Base-by-base conservation (phyloP, 2,888 invertebrate species). In the Acanthopleura granulata region DNA sequence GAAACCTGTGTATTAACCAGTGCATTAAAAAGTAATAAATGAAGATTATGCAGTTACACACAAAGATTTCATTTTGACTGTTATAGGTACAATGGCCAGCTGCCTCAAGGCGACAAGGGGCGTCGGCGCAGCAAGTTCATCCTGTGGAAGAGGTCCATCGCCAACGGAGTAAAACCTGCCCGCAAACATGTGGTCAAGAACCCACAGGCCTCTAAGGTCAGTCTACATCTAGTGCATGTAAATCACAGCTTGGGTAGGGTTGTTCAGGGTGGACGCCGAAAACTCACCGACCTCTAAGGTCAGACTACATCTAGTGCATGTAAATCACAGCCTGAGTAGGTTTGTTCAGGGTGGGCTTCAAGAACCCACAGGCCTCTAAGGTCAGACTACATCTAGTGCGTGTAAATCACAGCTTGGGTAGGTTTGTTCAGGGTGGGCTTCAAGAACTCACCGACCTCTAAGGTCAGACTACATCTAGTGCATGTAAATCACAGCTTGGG, bases 141-240 rank as follows among this genome's bases (percentile, higher is more conserved):
- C 81, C 92, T 98, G 79, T 94, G 94, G 91, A 94, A 96, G 91
- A 93, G 97, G 85, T 93, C 94, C 79, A 93, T 93, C 83, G 93
- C 97, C 78, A 98, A 97, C 91, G 98, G 98, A 76, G 97, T 98
- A 73, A 96, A 96, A 88, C 94, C 97, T 85, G 96, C 96, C 81
- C 96, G 96, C 91, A 97, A 97, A 92, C 98, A 98, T 91, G 95
- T 97, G 84, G 98, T 98, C 84, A 96, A 96, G 92, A 97, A 97
- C 74, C 97, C 98, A 75, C 97, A 97, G 92, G 95, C 95, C 89
- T 96, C 97, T 88, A 91, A 92, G 90, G 92, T 92, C 81, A 79
- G 79, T 66, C 18, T 18, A 9, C 3, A 9, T 40, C 40, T 40
- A 40, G 4, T 40, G 40, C 40, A 6, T 9, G 9, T 9, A 40